phyloP scores from a whole-genome alignment of 2,113 vertebrate species.

The Thunnus maccoyii region DNA sequence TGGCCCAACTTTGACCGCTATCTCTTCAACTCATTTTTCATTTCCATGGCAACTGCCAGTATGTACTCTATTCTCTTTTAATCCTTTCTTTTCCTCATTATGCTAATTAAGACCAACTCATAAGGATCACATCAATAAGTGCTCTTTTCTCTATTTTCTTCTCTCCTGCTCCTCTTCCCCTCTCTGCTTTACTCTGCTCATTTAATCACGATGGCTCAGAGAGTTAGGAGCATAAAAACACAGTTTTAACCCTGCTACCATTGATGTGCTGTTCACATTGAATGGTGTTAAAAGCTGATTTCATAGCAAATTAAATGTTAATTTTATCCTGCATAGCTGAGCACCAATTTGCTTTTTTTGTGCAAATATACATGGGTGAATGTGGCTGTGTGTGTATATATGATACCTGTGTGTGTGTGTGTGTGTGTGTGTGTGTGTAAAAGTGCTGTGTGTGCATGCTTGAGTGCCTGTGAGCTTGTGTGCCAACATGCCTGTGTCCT shows the following conservation, averaged over 20 bases:
- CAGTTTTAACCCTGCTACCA: conserved; percentile 70
- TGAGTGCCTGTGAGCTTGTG: background rate
- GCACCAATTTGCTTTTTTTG: conserved; percentile 34
- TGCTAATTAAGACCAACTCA: conserved; percentile 75
- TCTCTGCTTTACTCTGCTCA: conserved; percentile 46
- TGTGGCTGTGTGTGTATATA: background rate
- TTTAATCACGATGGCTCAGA: conserved; percentile 55
- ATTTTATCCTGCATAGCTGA: conserved; percentile 53
- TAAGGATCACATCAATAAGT: conserved; percentile 74
- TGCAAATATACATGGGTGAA: conserved; percentile 10
- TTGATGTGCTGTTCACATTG: conserved; percentile 52
- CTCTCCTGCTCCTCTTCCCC: conserved; percentile 42
- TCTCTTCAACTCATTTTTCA: conserved; percentile 51
- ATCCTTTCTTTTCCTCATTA: conserved; percentile 70
- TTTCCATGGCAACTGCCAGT: conserved; percentile 73
- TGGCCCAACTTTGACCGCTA: conserved; percentile 35
- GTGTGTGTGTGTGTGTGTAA: conserved; percentile 9
- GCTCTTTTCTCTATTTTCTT: conserved; percentile 59
- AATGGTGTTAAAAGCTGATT: conserved; percentile 69
- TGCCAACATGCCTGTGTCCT: conserved; percentile 19
- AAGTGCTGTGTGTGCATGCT: conserved; percentile 11
- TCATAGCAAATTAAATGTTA: conserved; percentile 70
- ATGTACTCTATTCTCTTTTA: conserved; percentile 52
- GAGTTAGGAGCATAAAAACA: conserved; percentile 67
- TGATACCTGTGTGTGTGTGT: conserved; percentile 17